These are phyloP conservation scores for Carcina quercana DNA, from an alignment of 2,888 invertebrate species.

Conservation along the genomic window DNA sequence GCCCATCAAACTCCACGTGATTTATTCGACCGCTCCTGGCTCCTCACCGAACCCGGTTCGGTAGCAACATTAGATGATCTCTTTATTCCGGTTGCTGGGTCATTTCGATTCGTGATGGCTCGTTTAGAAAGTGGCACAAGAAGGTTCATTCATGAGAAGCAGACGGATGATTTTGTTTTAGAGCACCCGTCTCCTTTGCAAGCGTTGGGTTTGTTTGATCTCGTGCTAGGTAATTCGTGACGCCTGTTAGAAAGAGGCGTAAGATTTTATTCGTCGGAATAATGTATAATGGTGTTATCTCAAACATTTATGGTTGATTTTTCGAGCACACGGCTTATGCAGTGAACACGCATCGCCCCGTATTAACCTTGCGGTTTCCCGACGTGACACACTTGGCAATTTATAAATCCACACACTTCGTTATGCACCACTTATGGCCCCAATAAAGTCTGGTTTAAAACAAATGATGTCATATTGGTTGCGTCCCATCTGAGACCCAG, in stretches of 20 bases:
- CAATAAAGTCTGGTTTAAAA: conserved; percentile 4
- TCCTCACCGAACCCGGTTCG: conserved; percentile 26
- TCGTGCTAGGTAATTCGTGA: too few relatives aligned
- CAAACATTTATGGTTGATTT: too few relatives aligned
- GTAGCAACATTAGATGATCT: conserved; percentile 24
- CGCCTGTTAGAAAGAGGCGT: too few relatives aligned
- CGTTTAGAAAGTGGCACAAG: conserved; percentile 4
- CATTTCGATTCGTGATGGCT: conserved; percentile 19
- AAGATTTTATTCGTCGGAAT: too few relatives aligned
- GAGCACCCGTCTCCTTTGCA: too few relatives aligned
- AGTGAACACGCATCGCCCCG: conserved; percentile 21
- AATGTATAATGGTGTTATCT: too few relatives aligned
- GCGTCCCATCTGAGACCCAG: conserved; percentile 36
- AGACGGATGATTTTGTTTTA: too few relatives aligned
- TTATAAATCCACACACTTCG: conserved; percentile 18
- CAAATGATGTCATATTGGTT: conserved; percentile 38
- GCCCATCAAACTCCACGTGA: conserved; percentile 20
- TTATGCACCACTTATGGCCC: conserved; percentile 13
- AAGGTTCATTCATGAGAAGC: conserved; percentile 1
- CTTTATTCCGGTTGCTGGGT: conserved; percentile 20
- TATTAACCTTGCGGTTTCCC: conserved; percentile 44
- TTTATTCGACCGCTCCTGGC: conserved; percentile 24
- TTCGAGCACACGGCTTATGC: conserved; percentile 14
- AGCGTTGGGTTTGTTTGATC: too few relatives aligned
- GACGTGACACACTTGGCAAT: conserved; percentile 27